Evolutionary conservation across 23 tunicate species (phyloP).

Genomic region (Styela plicata): DNA sequence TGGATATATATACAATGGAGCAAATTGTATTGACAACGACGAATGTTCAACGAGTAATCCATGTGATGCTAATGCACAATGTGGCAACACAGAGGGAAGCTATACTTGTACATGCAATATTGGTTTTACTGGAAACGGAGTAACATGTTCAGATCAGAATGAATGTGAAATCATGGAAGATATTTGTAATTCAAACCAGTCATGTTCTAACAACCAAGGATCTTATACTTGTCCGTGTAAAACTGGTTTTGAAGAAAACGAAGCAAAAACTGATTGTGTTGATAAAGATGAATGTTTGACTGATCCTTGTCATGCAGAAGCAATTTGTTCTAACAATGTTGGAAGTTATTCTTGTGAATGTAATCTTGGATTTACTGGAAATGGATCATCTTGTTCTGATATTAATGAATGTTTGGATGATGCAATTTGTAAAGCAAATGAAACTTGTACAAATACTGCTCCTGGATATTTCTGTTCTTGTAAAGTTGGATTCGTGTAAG

Average conservation of each 20-base stretch:
- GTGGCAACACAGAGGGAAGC: neutral
- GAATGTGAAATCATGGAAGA: constrained; percentile 9
- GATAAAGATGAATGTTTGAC: constrained; percentile 24
- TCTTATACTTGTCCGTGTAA: constrained; percentile 15
- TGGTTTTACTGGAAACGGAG: constrained; percentile 6
- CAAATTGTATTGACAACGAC: neutral
- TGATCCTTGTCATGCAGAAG: neutral
- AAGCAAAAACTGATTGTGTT: neutral
- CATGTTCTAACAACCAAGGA: constrained; percentile 14
- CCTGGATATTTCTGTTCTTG: constrained; percentile 25
- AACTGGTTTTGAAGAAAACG: constrained; percentile 15
- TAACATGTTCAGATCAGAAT: constrained; percentile 26
- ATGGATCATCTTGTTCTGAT: constrained; percentile 3
- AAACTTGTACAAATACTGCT: constrained; percentile 15
- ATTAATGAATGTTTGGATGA: constrained; percentile 19
- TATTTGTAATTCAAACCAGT: neutral
- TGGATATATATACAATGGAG: constrained; percentile 12
- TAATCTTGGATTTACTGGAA: constrained; percentile 24
- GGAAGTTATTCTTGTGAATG: constrained; percentile 31
- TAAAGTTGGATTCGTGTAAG: constrained; percentile 24
- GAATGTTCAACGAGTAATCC: neutral
- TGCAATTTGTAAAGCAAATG: neutral
- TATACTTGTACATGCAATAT: neutral
- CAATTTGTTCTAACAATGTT: constrained; percentile 16
- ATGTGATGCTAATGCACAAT: constrained; percentile 12